These are phyloP conservation scores for Macrosoma leucophasiata DNA, from an alignment of 2,888 invertebrate genomes.

Conservation along the genomic window DNA sequence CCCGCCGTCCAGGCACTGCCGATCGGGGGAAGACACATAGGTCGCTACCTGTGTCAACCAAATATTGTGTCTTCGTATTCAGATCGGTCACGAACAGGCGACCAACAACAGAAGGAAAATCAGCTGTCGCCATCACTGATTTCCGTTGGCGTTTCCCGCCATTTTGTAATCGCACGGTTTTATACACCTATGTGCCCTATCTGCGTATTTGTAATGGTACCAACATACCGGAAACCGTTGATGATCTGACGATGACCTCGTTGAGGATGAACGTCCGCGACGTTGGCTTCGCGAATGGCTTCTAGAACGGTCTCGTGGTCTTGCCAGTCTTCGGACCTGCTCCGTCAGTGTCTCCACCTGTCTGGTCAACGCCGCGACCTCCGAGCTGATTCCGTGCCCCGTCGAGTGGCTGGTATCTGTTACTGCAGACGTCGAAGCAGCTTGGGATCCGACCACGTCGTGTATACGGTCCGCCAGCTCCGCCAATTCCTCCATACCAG, in stretches of 20 bases:
- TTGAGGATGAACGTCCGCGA: too few relatives aligned
- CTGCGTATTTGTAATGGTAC: constrained; percentile 22
- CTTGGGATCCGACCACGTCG: constrained; percentile 14
- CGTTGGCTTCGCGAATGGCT: too few relatives aligned
- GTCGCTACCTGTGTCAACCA: constrained; percentile 2
- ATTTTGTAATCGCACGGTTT: constrained; percentile 18
- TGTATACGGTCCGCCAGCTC: constrained; percentile 18
- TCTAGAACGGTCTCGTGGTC: not conserved
- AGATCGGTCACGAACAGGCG: constrained; percentile 26
- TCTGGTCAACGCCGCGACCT: not conserved
- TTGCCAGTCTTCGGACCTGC: not conserved
- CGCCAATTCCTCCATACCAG: constrained; percentile 13
- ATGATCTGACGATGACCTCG: constrained; percentile 14
- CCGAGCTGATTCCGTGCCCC: too few relatives aligned
- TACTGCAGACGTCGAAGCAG: too few relatives aligned
- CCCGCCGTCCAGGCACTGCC: constrained; percentile 10
- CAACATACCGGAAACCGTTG: constrained; percentile 18
- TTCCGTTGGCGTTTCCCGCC: constrained; percentile 21
- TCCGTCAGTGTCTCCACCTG: not conserved
- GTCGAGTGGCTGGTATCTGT: too few relatives aligned
- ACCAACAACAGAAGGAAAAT: constrained; percentile 19
- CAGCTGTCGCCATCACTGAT: constrained; percentile 30
- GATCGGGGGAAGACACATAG: constrained; percentile 13
- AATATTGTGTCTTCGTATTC: constrained; percentile 6
- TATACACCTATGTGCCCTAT: constrained; percentile 13